Conservation (phyloP, 1,140 invertebrate species). For the Neocloeon triangulifer region DNA sequence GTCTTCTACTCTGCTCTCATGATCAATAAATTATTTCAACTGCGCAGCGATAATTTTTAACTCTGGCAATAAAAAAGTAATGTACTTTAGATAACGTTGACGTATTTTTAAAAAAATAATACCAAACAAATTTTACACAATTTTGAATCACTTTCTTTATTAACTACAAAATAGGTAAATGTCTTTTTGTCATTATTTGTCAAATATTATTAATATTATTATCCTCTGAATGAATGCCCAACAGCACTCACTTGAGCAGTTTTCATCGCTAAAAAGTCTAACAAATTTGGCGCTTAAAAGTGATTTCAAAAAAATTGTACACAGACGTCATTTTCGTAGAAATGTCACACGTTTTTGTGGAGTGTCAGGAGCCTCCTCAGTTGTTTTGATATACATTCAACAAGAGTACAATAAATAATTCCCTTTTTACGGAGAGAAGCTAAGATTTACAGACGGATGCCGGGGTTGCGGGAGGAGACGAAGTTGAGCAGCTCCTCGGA, state of each 20-base stretch:
- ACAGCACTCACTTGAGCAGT: background rate
- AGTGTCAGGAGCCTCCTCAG: background rate
- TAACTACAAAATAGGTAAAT: background rate
- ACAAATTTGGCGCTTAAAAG: background rate
- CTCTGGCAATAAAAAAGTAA: no score
- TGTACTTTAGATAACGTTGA: no score
- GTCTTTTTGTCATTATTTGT: background rate
- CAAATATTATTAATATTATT: background rate
- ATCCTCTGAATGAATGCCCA: background rate
- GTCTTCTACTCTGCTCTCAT: no score
- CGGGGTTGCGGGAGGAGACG: constrained; percentile 62
- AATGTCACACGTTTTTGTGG: background rate
- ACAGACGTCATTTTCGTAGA: background rate
- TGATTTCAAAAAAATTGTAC: background rate
- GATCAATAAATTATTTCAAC: no score
- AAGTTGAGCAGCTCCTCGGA: constrained; percentile 79
- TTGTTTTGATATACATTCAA: no score
- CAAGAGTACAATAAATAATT: no score
- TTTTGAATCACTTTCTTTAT: no score
- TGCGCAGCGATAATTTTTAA: no score
- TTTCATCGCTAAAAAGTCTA: background rate
- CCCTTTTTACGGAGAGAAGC: no score
- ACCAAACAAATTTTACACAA: no score
- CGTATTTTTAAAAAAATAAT: no score
- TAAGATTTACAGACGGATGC: constrained; percentile 40